These are phyloP conservation scores for Apis florea DNA, from an alignment of 1,140 invertebrate genomes.

Conservation along the genomic window DNA sequence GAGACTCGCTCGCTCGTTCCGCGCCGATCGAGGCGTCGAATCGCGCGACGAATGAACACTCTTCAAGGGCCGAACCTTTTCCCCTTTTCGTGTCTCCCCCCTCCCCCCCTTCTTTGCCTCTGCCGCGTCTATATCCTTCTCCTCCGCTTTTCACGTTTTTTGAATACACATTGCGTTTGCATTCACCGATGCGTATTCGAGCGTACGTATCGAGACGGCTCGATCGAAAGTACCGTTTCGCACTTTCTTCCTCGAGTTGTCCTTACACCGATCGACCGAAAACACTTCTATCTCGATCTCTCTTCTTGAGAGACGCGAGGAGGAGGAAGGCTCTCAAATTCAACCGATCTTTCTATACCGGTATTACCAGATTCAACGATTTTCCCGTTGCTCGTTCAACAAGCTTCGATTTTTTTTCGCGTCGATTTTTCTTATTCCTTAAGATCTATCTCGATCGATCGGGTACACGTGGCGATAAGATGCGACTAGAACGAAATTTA, in stretches of 20 bases:
- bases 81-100: conserved; percentile 1
- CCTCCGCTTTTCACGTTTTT: not conserved
- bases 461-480: no score
- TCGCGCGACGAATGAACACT: not conserved
- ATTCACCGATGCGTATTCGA: not conserved
- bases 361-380: no score
- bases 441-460: no score
- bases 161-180: conserved; percentile 6
- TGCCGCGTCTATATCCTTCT: not conserved
- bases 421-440: no score
- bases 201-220: conserved; percentile 3
- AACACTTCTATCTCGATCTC: conserved; percentile 14
- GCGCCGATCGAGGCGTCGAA: conserved; percentile 4
- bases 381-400: no score
- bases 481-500: no score
- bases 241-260: conserved; percentile 27
- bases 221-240: conserved; percentile 38
- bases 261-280: not conserved
- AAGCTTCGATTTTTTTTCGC: no score
- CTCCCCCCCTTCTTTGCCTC: no score
- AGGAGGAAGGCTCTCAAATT: not conserved
- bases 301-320: no score
- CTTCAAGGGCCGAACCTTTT: conserved; percentile 42
- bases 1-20: conserved; percentile 15
- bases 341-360: not conserved